phyloP scores from a whole-genome alignment of 2,888 invertebrate species.

The Heliconius cydno region DNA sequence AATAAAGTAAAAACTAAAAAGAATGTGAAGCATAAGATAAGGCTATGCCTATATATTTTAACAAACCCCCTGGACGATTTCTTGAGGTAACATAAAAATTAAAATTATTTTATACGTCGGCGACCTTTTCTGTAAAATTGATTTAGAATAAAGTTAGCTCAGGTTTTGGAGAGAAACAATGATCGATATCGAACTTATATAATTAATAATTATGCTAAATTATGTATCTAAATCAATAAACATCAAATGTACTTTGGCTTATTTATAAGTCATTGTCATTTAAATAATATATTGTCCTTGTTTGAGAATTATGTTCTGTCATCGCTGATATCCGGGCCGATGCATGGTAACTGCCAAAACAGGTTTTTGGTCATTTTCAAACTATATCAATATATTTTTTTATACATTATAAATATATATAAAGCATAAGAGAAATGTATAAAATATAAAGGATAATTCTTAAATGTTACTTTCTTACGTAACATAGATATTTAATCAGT shows the following conservation, averaged over 20 bases:
- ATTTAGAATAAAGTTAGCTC: not conserved
- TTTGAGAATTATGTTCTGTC: not conserved
- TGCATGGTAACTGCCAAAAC: not conserved
- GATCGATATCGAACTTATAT: not conserved
- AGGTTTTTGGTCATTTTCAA: not conserved
- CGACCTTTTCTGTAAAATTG: not conserved
- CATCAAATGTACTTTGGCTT: constrained; percentile 20
- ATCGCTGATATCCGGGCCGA: constrained; percentile 25
- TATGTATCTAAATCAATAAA: constrained; percentile 38
- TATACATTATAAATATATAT: too few species aligned
- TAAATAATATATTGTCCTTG: constrained; percentile 38
- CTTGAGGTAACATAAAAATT: too few species aligned
- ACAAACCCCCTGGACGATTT: too few species aligned
- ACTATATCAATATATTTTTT: not conserved
- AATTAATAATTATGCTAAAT: constrained; percentile 31
- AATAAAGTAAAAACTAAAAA: too few species aligned
- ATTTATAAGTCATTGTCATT: constrained; percentile 41
- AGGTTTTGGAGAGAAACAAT: not conserved
- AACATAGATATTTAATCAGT: too few species aligned
- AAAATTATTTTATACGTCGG: not conserved
- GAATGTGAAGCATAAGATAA: too few species aligned
- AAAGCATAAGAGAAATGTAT: too few species aligned
- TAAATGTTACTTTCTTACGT: too few species aligned
- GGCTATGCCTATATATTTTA: too few species aligned
- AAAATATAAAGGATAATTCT: too few species aligned